Evolutionary conservation across 2,888 invertebrate species (phyloP), one percentile per base, ranked within the genome.

Genomic region (Rhodophaea formosa): DNA sequence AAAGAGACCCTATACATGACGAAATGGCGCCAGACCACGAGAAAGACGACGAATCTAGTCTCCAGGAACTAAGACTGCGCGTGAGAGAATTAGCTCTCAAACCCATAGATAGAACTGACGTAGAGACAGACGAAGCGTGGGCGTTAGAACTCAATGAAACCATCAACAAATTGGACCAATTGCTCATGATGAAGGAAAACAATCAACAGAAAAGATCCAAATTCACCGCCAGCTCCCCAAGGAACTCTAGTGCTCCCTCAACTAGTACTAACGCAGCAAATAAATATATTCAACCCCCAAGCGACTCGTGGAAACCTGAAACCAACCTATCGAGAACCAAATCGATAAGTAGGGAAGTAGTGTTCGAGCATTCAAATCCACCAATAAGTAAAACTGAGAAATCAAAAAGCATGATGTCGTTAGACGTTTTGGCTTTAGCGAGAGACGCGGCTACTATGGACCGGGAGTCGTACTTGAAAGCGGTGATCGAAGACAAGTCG

Each of bases 71-170:
- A 8, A 92, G 94, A 62, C 90, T 94, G 80, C 93, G 94, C 61
- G 94, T 95, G 0, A 93, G 95, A 76, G 95, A 95, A 70, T 84
- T 96, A 29, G 95, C 95, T 0, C 92, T 94, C 3, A 93, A 96
- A 62, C 96, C 96, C 0, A 94, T 95, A 14, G 95, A 96, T 72
- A 95, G 94, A 16, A 93, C 93, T 56, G 95, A 95, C 66, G 93
- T 94, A 0, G 93, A 93, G 62, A 94, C 94, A 3, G 94, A 94
- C 60, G 93, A 93, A 57, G 92, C 93, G 1, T 96, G 96, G 96
- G 96, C 96, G 61, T 88, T 93, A 35, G 96, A 96, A 74, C 79
- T 96, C 7, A 95, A 95, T 76, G 94, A 94, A 53, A 95, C 95
- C 0, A 94, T 96, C n/a, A 94, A 96, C 71, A 95, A 95, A 71